Percentiles rank a stretch among this genome's conserved stretches.
These are phyloP conservation scores for Phymorhynchus buccinoides DNA, from an alignment of 1,140 invertebrate genomes.

Conservation along the genomic window DNA sequence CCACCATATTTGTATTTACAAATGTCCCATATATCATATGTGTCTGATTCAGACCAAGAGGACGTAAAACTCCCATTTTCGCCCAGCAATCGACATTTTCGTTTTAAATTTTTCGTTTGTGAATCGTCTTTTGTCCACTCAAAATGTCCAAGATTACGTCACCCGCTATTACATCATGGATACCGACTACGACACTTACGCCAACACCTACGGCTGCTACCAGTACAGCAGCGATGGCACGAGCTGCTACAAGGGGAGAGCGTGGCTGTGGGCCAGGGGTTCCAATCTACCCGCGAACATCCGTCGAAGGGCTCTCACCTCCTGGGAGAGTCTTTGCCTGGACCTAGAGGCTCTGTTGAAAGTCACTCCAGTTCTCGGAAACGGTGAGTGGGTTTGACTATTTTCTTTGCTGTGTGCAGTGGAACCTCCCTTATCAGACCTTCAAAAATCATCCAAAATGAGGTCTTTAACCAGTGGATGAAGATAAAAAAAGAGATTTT, in stretches of 20 bases:
- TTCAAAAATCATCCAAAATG: too few species aligned
- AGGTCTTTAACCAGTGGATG: too few species aligned
- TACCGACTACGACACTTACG: conserved; percentile 1
- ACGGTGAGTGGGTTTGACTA: not conserved
- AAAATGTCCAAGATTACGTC: not conserved
- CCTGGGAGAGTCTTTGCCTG: not conserved
- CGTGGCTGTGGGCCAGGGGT: not conserved
- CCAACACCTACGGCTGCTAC: not conserved
- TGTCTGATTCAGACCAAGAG: too few species aligned
- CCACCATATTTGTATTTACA: too few species aligned
- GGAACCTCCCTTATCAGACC: too few species aligned
- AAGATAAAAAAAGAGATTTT: too few species aligned
- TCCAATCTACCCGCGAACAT: not conserved
- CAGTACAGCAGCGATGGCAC: not conserved
- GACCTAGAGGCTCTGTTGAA: not conserved
- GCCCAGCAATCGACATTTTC: too few species aligned
- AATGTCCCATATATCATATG: too few species aligned
- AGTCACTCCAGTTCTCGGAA: not conserved
- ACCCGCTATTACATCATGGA: conserved; percentile 3
- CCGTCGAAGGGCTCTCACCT: not conserved
- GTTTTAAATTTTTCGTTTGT: too few species aligned
- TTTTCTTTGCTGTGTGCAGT: too few species aligned
- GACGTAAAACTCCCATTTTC: too few species aligned
- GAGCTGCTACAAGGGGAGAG: not conserved
- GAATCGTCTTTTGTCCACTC: too few species aligned